phyloP scores from a whole-genome alignment of 2,888 invertebrate species.

The Trachelus stipa region DNA sequence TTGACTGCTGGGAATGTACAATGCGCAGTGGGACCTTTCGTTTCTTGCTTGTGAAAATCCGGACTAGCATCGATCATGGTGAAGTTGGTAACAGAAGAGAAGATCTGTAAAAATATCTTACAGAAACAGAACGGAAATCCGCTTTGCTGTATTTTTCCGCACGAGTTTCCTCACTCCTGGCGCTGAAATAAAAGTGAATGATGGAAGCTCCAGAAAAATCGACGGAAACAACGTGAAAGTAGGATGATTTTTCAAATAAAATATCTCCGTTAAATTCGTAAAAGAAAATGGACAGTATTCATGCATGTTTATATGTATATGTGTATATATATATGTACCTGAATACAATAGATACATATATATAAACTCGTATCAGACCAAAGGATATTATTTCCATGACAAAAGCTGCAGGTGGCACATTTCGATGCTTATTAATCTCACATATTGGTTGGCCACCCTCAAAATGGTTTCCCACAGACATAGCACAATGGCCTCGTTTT shows the following conservation, averaged over 20 bases:
- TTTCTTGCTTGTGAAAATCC: neutral
- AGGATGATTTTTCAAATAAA: neutral
- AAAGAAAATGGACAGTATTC: neutral
- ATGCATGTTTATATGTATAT: neutral
- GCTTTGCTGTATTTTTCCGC: neutral
- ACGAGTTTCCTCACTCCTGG: neutral
- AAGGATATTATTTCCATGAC: constrained; percentile 4
- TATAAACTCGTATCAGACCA: neutral
- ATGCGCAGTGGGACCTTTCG: neutral
- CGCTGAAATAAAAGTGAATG: neutral
- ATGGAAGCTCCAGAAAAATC: neutral
- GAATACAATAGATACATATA: too few relatives aligned
- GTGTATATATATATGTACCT: too few relatives aligned
- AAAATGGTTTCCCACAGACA: neutral
- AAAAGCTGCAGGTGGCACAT: constrained; percentile 26
- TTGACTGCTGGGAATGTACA: neutral
- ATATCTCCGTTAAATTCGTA: neutral
- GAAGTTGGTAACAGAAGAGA: neutral
- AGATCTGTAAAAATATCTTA: neutral
- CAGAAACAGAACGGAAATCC: neutral
- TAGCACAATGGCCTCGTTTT: neutral
- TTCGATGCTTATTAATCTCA: constrained; percentile 30
- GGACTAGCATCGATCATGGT: neutral
- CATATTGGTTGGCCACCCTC: constrained; percentile 12
- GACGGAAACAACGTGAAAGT: neutral